Base-by-base conservation (phyloP, 2,888 invertebrate genomes). In the Leistus spinibarbis region DNA sequence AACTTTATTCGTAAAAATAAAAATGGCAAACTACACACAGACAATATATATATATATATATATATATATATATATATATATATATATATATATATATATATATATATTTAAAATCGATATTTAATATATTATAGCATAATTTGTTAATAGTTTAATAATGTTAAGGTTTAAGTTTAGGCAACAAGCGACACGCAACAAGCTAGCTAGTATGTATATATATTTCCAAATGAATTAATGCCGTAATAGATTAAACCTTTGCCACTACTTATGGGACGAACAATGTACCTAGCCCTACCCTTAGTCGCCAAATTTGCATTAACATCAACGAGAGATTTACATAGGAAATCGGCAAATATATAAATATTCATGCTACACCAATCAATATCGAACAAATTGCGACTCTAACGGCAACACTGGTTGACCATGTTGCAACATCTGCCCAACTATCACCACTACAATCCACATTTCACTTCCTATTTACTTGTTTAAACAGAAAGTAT, bases 231-330 rank as follows among this genome's bases (percentile, higher is more conserved):
- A n/a, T n/a, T n/a, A n/a, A n/a, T n/a, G n/a, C n/a, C n/a, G n/a
- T n/a, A n/a, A n/a, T n/a, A n/a, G n/a, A 4, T 24, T 24, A 24
- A 7, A 24, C 24, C 7, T 10, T 40, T 40, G 13, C 5, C 40
- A 40, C 40, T 40, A 7, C 40, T 40, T 40, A 27, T 27, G 4
- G 13, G 7, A 40, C 40, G 40, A 1, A 40, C 13, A 40, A 40
- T 24, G 7, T n/a, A n/a, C n/a, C n/a, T n/a, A 68, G 53, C 54
- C 68, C 69, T 69, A 24, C 54, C 24, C 40, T 56, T 69, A 69
- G 60, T 69, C 69, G 57, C 60, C 54, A 60, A 57, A 69, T 69
- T 69, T 57, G 69, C 69, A 69, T 69, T 57, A 69, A 69, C 27
- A 69, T 60, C 69, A 68, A 10, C 69, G 69, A 40, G 5, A 40